These are phyloP conservation scores for Bujurquina vittata DNA, from an alignment of 2,113 vertebrate genomes.

Conservation along the genomic window DNA sequence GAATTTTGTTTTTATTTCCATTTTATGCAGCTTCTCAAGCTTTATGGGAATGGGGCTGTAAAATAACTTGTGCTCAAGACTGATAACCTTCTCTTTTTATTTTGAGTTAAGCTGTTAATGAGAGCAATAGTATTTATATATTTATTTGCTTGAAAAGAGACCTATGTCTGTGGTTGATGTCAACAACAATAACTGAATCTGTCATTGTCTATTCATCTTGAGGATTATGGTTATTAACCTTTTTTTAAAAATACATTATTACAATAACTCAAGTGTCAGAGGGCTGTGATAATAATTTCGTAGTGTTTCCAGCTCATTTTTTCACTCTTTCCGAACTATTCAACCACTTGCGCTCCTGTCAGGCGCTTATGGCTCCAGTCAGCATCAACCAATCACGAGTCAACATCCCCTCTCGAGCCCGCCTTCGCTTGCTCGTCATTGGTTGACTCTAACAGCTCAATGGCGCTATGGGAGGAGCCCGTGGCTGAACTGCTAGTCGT, in stretches of 20 bases:
- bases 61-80: too few relatives aligned
- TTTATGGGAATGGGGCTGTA: rapidly evolving
- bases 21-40: rapidly evolving
- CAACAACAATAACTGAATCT: background rate
- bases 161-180: background rate
- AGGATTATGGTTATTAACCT: background rate
- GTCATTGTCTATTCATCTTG: background rate
- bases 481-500: background rate
- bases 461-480: slow-evolving; percentile 59
- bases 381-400: slow-evolving; percentile 61
- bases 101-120: background rate
- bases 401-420: background rate
- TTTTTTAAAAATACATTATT: too few relatives aligned
- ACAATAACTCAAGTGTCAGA: rapidly evolving
- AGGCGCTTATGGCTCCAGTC: slow-evolving; percentile 71
- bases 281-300: background rate
- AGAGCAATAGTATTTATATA: background rate
- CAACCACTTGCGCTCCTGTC: background rate
- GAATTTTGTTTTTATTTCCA: background rate
- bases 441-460: background rate
- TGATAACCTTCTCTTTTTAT: background rate
- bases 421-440: slow-evolving; percentile 37
- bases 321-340: rapidly evolving
- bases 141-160: background rate
- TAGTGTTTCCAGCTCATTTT: background rate